These are phyloP conservation scores for Alcis repandata DNA, from an alignment of 2,888 invertebrate species.

Conservation along the genomic window DNA sequence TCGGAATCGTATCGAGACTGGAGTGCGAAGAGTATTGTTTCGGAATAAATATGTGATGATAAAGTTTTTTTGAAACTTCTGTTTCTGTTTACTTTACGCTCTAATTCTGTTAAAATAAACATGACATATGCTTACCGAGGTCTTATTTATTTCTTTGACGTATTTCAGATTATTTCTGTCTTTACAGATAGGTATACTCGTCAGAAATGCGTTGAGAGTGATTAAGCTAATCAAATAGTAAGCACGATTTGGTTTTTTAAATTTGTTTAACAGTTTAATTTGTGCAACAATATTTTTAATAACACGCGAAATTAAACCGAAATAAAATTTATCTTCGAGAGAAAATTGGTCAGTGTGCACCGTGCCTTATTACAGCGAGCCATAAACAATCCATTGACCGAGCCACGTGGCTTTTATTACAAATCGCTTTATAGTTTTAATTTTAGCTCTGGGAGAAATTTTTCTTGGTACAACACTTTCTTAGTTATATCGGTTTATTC, in stretches of 20 bases:
- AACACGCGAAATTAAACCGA: background rate
- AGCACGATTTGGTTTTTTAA: no score
- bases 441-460: constrained; percentile 35
- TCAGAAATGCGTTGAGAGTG: no score
- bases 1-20: background rate
- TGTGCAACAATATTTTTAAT: no score
- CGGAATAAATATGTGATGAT: background rate
- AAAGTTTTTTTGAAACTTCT: background rate
- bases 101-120: no score
- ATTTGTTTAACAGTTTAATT: no score
- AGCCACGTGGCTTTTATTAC: constrained; percentile 45
- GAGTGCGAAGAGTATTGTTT: background rate
- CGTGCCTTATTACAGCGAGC: constrained; percentile 27
- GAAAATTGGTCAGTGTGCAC: constrained; percentile 17
- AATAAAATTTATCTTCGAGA: background rate
- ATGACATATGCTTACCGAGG: no score
- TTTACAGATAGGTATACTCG: no score
- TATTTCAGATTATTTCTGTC: no score
- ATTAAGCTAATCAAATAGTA: no score
- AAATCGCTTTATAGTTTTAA: constrained; percentile 47
- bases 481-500: constrained; percentile 17
- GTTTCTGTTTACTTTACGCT: no score
- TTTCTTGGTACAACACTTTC: constrained; percentile 43
- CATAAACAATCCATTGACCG: constrained; percentile 47
- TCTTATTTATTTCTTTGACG: no score